phyloP scores from a whole-genome alignment of 1,140 invertebrate species.

The Zaprionus camerounensis region DNA sequence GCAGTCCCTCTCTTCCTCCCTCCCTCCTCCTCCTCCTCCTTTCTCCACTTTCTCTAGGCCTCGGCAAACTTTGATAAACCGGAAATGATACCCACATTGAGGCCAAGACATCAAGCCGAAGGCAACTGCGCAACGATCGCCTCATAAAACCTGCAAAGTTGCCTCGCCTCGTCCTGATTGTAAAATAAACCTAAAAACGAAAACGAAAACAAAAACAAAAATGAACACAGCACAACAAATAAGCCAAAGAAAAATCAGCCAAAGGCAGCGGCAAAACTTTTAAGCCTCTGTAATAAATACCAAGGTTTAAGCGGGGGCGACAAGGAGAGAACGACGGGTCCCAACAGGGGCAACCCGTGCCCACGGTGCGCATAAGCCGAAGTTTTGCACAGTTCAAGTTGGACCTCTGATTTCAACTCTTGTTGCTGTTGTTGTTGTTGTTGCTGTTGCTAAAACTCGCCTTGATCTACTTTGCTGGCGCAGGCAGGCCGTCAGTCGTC shows the following conservation, averaged over 20 bases:
- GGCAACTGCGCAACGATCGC: slow-evolving; percentile 57
- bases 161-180: slow-evolving; percentile 47
- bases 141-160: slow-evolving; percentile 72
- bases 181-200: slow-evolving; percentile 14
- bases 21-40: no score
- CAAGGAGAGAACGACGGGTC: background rate
- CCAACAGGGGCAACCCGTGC: slow-evolving; percentile 29
- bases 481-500: slow-evolving; percentile 42
- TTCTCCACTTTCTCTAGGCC: background rate
- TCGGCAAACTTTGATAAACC: slow-evolving; percentile 56
- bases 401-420: slow-evolving; percentile 59
- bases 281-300: slow-evolving; percentile 74
- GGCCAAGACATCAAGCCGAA: slow-evolving; percentile 15
- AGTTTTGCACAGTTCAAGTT: slow-evolving; percentile 64
- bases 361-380: slow-evolving; percentile 62
- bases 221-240: slow-evolving; percentile 9
- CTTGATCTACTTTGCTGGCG: slow-evolving; percentile 75
- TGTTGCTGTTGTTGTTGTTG: slow-evolving; percentile 48
- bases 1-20: background rate
- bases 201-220: background rate
- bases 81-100: slow-evolving; percentile 66
- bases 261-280: slow-evolving; percentile 49
- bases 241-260: slow-evolving; percentile 19
- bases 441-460: slow-evolving; percentile 54
- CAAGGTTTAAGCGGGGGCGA: slow-evolving; percentile 37